Conservation (phyloP, 2,113 vertebrate species). For the Ceyx margarethae region DNA sequence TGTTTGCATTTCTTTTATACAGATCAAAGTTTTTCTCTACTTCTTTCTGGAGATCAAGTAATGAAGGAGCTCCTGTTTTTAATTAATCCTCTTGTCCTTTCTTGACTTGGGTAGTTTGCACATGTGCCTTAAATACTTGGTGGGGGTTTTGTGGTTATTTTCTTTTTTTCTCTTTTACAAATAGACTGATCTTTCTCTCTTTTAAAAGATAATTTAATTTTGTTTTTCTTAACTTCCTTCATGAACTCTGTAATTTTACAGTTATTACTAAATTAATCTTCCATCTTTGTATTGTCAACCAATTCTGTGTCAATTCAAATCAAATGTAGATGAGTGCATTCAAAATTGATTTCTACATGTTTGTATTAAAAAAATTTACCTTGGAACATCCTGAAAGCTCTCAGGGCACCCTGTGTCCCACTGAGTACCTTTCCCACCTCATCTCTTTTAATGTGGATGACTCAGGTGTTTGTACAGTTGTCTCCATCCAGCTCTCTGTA, state of each 20-base stretch:
- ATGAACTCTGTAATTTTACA: background rate
- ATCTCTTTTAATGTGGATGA: background rate
- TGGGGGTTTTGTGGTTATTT: fast-evolving
- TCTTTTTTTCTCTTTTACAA: background rate
- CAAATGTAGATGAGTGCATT: background rate
- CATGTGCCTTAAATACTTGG: background rate
- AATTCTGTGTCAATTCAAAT: background rate
- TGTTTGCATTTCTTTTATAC: background rate
- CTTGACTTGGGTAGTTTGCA: background rate
- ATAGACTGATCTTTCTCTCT: background rate
- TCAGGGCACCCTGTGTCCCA: background rate
- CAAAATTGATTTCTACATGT: background rate
- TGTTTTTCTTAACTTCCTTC: background rate
- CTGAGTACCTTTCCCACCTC: background rate
- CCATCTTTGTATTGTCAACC: background rate
- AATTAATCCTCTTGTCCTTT: background rate
- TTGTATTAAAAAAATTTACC: background rate
- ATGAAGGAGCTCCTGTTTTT: background rate
- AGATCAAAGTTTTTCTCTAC: background rate
- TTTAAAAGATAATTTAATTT: background rate
- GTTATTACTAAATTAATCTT: background rate
- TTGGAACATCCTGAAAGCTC: background rate
- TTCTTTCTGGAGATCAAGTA: background rate
- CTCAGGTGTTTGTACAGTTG: background rate
- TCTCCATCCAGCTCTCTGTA: background rate